These are phyloP conservation scores for Helostoma temminkii DNA, from an alignment of 2,797 vertebrate species.

Conservation along the genomic window DNA sequence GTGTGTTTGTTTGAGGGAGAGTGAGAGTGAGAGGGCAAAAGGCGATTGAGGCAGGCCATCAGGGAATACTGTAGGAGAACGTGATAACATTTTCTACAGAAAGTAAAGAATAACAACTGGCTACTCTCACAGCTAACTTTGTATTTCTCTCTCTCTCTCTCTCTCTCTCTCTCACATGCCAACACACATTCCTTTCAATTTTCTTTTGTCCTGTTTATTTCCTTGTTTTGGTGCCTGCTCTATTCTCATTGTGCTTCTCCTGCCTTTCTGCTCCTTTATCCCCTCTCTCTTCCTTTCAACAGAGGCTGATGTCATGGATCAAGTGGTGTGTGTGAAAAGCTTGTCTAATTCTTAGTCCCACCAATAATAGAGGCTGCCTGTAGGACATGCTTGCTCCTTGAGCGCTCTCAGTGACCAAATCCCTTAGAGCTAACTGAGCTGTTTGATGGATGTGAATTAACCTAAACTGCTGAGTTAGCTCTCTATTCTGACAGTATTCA, in stretches of 20 bases:
- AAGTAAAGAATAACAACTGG: conserved; percentile 45
- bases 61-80: conserved; percentile 55
- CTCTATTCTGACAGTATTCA: not conserved
- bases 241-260: conserved; percentile 23
- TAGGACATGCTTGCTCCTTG: conserved; percentile 36
- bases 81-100: conserved; percentile 56
- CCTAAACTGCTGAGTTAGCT: conserved; percentile 2
- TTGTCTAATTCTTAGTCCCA: conserved; percentile 34
- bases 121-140: conserved; percentile 23
- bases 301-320: conserved; percentile 66
- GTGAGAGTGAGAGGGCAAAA: conserved; percentile 26
- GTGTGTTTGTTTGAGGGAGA: conserved; percentile 15
- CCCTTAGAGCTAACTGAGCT: not conserved
- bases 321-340: conserved; percentile 60
- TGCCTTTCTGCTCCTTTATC: conserved; percentile 26
- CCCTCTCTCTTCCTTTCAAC: conserved; percentile 34
- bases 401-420: conserved; percentile 33
- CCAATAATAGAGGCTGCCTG: conserved; percentile 48
- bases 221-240: conserved; percentile 24
- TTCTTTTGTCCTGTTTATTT: conserved; percentile 18
- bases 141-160: not conserved
- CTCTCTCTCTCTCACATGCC: conserved; percentile 1
- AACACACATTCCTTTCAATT: conserved; percentile 17
- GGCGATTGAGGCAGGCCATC: conserved; percentile 44
- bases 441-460: conserved; percentile 10